Percentiles rank a stretch among this genome's conserved stretches.
Conservation (phyloP, 2,113 vertebrate species). For the Boleophthalmus pectinirostris region DNA sequence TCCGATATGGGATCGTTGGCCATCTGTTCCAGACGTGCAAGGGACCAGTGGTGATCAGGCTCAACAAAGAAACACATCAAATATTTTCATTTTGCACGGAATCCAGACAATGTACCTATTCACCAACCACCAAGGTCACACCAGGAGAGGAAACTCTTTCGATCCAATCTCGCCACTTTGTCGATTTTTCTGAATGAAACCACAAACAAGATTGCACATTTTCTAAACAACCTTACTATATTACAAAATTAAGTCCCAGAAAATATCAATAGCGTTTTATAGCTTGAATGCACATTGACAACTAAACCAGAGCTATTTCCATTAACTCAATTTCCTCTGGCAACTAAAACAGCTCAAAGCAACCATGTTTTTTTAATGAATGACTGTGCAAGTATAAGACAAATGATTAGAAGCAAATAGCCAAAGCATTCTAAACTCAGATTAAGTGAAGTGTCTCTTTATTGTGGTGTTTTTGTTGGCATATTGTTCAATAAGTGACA, state of each 20-base stretch:
- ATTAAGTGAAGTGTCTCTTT: background rate
- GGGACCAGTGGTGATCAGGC: background rate
- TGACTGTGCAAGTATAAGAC: background rate
- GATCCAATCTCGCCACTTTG: background rate
- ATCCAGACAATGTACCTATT: background rate
- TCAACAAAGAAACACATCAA: background rate
- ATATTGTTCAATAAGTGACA: background rate
- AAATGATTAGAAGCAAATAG: background rate
- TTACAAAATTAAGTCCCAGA: background rate
- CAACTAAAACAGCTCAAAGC: background rate
- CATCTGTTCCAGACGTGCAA: background rate
- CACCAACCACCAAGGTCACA: background rate
- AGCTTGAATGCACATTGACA: background rate
- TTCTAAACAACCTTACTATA: background rate
- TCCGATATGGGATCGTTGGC: background rate
- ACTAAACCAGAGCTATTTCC: background rate
- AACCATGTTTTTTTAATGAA: background rate
- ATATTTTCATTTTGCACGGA: background rate
- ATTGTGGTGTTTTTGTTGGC: background rate
- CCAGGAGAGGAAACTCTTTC: background rate
- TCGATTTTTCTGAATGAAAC: background rate
- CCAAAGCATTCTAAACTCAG: background rate
- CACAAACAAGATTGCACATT: background rate
- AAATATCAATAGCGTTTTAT: background rate
- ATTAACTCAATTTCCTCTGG: background rate